These are phyloP conservation scores for Sphecodes monilicornis DNA, from an alignment of 2,888 invertebrate species.

Conservation along the genomic window DNA sequence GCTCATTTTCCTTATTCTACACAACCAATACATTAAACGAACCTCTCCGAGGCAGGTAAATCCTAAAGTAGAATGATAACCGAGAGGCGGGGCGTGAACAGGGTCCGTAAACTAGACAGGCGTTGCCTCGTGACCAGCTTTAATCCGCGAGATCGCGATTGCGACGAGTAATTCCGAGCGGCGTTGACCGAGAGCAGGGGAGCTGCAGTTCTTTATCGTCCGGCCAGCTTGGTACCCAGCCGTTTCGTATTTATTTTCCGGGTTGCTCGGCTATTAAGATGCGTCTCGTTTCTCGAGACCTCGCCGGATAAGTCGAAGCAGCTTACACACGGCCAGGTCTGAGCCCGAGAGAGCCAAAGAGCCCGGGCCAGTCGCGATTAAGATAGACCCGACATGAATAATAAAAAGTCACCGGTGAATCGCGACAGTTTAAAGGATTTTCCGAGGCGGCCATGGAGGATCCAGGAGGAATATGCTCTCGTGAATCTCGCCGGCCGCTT, in stretches of 20 bases:
- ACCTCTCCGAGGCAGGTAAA: not conserved
- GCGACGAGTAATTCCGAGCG: not conserved
- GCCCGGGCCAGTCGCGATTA: constrained; percentile 37
- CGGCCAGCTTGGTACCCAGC: not conserved
- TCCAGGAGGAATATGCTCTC: not conserved
- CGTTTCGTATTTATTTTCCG: constrained; percentile 19
- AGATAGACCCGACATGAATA: constrained; percentile 41
- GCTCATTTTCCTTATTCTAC: not conserved
- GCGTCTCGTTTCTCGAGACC: constrained; percentile 34
- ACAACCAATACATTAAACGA: not conserved
- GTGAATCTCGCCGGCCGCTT: not conserved
- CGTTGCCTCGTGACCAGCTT: not conserved
- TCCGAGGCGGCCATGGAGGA: not conserved
- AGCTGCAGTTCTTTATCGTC: not conserved
- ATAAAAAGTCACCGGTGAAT: constrained; percentile 27
- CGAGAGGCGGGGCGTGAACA: not conserved
- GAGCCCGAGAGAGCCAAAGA: not conserved
- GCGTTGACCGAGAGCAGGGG: not conserved
- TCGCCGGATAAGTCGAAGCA: constrained; percentile 55
- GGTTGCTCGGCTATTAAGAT: constrained; percentile 36
- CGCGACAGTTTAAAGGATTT: constrained; percentile 34
- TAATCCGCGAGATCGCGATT: not conserved
- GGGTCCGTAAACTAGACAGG: not conserved
- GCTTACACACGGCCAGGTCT: constrained; percentile 35
- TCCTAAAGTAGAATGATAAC: not conserved